Evolutionary conservation across 2,113 vertebrate species (phyloP), one percentile per base, ranked within the genome.

Genomic region (Indicator indicator): DNA sequence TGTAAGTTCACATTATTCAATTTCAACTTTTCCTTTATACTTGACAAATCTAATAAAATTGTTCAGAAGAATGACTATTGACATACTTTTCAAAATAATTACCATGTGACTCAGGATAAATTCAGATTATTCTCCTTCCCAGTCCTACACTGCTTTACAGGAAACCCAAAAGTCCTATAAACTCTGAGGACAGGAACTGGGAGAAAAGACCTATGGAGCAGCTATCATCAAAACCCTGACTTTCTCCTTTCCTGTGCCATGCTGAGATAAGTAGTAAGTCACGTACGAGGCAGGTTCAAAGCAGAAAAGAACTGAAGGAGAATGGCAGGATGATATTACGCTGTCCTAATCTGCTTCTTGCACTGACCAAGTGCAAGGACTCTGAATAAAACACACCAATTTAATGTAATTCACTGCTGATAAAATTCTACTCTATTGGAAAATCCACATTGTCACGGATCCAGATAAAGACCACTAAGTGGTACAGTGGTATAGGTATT

Each of bases 401-500:
- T 60, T 55, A 44, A 62, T 26, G 14, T 9, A 75, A 82, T 58
- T 73, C 36, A 42, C 16, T 82, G 67, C 63, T 83, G 70, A 54
- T 18, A 9, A 8, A 14, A 12, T 74, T 88, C 27, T 36, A 38
- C 20, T 78, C 44, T 54, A 40, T 27, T 52, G 42, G 46, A 38
- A 77, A 73, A 77, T 56, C 50, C 67, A n/a, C 9, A 14, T 9
- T 33, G 20, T 9, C n/a, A 50, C 9, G n/a, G 40, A 3, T 6
- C 32, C 59, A 75, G 8, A 24, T 6, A 32, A 10, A 72, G 67
- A 79, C 12, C 7, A 26, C 20, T 40, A 24, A 36, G 44, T 1
- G 3, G 42, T 58, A 32, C 65, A n/a, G 24, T 0, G 2, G 2
- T n/a, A 16, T 4, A 12, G 14, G 11, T 27, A 42, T 72, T 16